A percentile compares a stretch with the other conserved stretches of the same genome.
Conservation (phyloP, 2,797 vertebrate species). For the Scomberomorus guttatus region DNA sequence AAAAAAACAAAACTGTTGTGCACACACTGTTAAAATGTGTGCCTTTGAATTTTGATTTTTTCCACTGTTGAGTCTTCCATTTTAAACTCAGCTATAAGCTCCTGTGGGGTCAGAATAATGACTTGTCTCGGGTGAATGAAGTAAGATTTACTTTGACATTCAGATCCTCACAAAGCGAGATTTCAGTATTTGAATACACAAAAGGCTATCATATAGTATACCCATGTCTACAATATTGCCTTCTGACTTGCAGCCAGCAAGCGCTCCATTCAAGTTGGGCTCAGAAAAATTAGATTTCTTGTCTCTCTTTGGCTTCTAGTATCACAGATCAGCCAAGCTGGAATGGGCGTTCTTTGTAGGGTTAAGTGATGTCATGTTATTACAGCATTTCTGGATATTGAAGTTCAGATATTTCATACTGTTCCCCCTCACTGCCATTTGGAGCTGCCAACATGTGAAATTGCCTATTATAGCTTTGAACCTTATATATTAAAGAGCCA, state of each 20-base stretch:
- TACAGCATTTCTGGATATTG: background rate
- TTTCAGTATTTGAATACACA: background rate
- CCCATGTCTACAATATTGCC: background rate
- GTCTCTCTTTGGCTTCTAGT: constrained; percentile 2
- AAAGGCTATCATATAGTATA: no score
- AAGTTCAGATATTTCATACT: background rate
- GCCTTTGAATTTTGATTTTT: background rate
- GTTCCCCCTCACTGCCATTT: background rate
- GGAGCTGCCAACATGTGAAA: constrained; percentile 7
- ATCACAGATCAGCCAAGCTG: background rate
- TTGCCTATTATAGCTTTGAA: constrained; percentile 12
- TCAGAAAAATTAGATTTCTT: constrained; percentile 2
- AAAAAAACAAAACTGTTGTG: no score
- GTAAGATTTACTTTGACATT: background rate
- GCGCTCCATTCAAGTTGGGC: background rate
- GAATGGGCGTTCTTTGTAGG: background rate
- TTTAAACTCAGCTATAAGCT: no score
- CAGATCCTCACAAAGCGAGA: background rate
- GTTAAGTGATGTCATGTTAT: constrained; percentile 21
- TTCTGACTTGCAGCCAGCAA: background rate
- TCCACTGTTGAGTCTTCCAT: background rate
- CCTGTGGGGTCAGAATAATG: no score
- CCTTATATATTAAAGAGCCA: background rate
- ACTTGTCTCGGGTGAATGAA: background rate
- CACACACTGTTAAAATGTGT: no score